A percentile compares a stretch with the other conserved stretches of the same genome.
These are phyloP conservation scores for Drosophila anomalata DNA, from an alignment of 2,888 invertebrate genomes.

Conservation along the genomic window DNA sequence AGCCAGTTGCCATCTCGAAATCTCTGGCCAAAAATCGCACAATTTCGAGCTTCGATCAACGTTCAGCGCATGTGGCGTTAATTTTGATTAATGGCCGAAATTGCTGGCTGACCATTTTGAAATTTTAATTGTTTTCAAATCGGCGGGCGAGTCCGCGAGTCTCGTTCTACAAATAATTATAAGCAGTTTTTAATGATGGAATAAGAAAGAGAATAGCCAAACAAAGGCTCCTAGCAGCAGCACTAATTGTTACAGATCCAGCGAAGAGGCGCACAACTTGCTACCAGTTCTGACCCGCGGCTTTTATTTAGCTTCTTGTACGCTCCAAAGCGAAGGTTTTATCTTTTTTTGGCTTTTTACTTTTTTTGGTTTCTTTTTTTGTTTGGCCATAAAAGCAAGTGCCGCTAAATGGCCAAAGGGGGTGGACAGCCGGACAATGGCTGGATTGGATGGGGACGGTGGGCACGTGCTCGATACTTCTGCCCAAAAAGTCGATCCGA, in stretches of 20 bases:
- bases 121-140: slow-evolving; percentile 78
- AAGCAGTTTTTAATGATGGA: slow-evolving; percentile 76
- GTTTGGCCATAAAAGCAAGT: slow-evolving; percentile 66
- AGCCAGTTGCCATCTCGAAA: slow-evolving; percentile 28
- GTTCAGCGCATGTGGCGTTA: slow-evolving; percentile 77
- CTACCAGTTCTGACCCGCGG: slow-evolving; percentile 71
- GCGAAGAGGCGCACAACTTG: slow-evolving; percentile 70
- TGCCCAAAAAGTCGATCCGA: slow-evolving; percentile 47
- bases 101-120: slow-evolving; percentile 68
- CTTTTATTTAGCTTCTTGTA: slow-evolving; percentile 36
- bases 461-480: slow-evolving; percentile 31
- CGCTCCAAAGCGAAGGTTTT: slow-evolving; percentile 18
- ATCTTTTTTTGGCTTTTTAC: not conserved
- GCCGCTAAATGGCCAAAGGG: slow-evolving; percentile 71
- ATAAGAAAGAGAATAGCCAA: slow-evolving; percentile 51
- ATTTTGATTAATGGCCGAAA: slow-evolving; percentile 82
- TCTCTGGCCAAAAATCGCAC: slow-evolving; percentile 37
- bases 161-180: slow-evolving; percentile 78
- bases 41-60: slow-evolving; percentile 33
- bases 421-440: slow-evolving; percentile 37
- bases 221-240: slow-evolving; percentile 65
- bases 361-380: slow-evolving; percentile 9
- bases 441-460: slow-evolving; percentile 12
- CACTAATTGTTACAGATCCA: slow-evolving; percentile 80
- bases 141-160: slow-evolving; percentile 67